phyloP scores from a whole-genome alignment of 2,888 invertebrate genomes.

The Archips xylosteana region DNA sequence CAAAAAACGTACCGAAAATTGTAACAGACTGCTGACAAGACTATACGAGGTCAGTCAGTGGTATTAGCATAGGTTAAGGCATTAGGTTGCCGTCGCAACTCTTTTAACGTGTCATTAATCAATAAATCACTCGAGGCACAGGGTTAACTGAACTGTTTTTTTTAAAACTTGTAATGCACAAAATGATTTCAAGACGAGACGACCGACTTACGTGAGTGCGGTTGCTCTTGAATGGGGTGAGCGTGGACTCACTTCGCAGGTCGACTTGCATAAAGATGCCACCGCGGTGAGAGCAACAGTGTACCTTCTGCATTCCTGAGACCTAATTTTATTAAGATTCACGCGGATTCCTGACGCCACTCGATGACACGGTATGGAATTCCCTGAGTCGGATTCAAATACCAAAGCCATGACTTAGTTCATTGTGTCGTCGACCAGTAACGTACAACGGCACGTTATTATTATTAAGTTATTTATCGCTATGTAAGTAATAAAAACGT shows the following conservation, averaged over 20 bases:
- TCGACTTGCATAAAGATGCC: conserved; percentile 73
- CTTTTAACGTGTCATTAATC: conserved; percentile 52
- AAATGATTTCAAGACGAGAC: conserved; percentile 56
- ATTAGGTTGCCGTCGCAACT: conserved; percentile 59
- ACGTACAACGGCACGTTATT: not conserved
- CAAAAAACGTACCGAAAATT: conserved; percentile 76
- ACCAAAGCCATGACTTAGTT: conserved; percentile 22
- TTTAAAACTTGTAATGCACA: conserved; percentile 18
- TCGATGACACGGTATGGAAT: conserved; percentile 34
- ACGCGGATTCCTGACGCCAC: conserved; percentile 35
- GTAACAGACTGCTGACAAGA: conserved; percentile 75
- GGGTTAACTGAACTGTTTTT: conserved; percentile 21
- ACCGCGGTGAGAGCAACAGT: conserved; percentile 64
- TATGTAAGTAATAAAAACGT: not conserved
- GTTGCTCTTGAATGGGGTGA: conserved; percentile 72
- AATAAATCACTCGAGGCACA: conserved; percentile 50
- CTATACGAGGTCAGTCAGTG: conserved; percentile 72
- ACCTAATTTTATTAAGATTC: conserved; percentile 51
- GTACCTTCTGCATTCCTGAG: conserved; percentile 58
- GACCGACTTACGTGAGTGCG: conserved; percentile 69
- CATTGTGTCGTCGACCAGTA: not conserved
- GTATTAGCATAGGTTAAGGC: conserved; percentile 73
- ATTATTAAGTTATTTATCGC: not conserved
- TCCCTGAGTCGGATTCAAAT: conserved; percentile 32
- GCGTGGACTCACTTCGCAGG: conserved; percentile 64